Percentiles rank a stretch among this genome's conserved stretches.
Evolutionary conservation across 2,797 vertebrate genomes (phyloP).

Genomic region (Pyrocephalus nanus): DNA sequence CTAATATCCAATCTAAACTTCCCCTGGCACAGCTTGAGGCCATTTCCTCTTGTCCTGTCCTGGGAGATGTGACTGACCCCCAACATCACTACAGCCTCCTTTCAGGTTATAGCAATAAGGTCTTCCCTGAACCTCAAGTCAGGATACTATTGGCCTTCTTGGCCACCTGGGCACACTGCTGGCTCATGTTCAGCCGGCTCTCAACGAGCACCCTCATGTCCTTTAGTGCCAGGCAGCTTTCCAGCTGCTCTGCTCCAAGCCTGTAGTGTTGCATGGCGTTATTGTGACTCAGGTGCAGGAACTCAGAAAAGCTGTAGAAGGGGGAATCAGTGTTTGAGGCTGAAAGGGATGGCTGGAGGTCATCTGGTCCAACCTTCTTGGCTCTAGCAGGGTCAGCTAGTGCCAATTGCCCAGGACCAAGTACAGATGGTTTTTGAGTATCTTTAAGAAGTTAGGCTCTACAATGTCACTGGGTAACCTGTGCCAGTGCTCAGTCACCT

Average conservation of each 20-base stretch:
- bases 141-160: neutral
- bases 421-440: neutral
- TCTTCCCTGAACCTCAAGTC: neutral
- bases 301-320: neutral
- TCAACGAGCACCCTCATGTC: neutral
- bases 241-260: neutral
- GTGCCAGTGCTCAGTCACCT: neutral
- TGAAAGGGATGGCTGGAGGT: neutral
- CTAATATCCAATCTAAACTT: neutral
- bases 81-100: neutral
- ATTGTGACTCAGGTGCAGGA: neutral
- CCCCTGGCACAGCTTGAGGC: neutral
- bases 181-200: neutral
- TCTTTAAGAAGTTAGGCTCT: neutral
- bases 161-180: neutral
- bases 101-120: fast-evolving
- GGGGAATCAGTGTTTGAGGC: neutral
- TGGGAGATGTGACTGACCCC: neutral
- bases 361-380: neutral
- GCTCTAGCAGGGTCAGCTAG: neutral
- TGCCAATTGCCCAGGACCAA: neutral
- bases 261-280: neutral
- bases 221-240: neutral
- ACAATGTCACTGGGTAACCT: neutral
- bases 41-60: neutral